Evolutionary conservation across 1,140 invertebrate genomes (phyloP).

Genomic region (Rhyzopertha dominica): DNA sequence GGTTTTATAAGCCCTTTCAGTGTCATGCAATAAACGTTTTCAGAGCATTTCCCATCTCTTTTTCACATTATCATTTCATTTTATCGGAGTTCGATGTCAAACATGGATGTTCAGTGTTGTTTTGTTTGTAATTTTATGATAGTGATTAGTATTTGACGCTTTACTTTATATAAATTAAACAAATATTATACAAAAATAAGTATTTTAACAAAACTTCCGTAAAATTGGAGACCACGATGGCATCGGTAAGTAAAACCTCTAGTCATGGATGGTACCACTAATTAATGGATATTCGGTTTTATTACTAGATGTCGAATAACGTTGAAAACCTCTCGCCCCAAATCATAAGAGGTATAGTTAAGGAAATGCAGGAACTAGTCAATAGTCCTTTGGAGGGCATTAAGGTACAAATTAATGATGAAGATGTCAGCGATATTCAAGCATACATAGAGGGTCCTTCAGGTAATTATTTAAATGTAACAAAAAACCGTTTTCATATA

Average conservation of each 20-base stretch:
- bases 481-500: too few species aligned
- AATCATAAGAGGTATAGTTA: conserved; percentile 76
- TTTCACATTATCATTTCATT: too few species aligned
- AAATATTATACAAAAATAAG: background rate
- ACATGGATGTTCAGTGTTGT: background rate
- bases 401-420: conserved; percentile 79
- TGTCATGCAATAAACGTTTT: too few species aligned
- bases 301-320: conserved; percentile 75
- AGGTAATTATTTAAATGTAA: conserved; percentile 36
- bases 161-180: background rate
- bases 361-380: conserved; percentile 75
- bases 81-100: too few species aligned
- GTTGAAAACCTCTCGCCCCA: conserved; percentile 93
- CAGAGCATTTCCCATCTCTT: too few species aligned
- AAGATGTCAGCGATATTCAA: conserved; percentile 89
- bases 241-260: background rate
- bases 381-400: conserved; percentile 82
- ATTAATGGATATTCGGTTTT: background rate
- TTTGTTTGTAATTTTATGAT: conserved; percentile 5
- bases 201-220: background rate
- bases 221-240: background rate
- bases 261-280: background rate
- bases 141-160: conserved; percentile 1
- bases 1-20: too few species aligned
- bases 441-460: conserved; percentile 81